Evolutionary conservation across 2,113 vertebrate genomes (phyloP), one percentile per base, ranked within the genome.

Genomic region (Ovis canadensis): DNA sequence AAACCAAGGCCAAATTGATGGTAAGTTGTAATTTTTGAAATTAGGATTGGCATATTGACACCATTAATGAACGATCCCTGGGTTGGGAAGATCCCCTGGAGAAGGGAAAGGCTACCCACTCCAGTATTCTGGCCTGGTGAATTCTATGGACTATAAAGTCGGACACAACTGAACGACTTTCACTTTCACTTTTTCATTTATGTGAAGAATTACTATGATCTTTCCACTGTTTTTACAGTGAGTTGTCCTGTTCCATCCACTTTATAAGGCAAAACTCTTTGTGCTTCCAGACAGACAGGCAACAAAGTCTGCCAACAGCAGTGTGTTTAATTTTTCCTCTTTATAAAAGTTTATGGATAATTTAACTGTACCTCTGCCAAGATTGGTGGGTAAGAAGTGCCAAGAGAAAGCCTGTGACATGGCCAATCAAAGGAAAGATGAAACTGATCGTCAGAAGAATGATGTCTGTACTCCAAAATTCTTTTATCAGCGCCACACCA

Each of bases 401-500:
- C 88, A 98, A 92, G 52, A 98, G 64, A 89, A 99, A 99, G 59
- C 98, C 98, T 6, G 57, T 1, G 9, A 78, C 31, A 52, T 98
- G 98, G 90, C 99, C 98, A 4, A 98, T 97, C 94, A 98, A 43
- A 40, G 98, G 98, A 60, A 98, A 99, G 85, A 99, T 78, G 59
- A 98, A 97, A 57, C 98, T 98, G 91, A 99, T 98, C 67, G 71
- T 89, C 85, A 99, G 82, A n/a, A 99, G 87, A 16, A 92, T 86
- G 60, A 54, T 52, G 25, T 98, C 98, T 25, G 95, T 94, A n/a
- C 96, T 97, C 98, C 98, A 99, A 15, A 96, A 95, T 25, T 96
- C 98, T 88, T 96, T 98, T 0, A 97, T 97, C 59, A 99, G 86
- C n/a, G 98, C 88, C 83, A 95, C 31, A 50, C 97, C 98, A 48